Evolutionary conservation across 1,140 invertebrate genomes (phyloP).

Genomic region (Drosophila pruinosa): DNA sequence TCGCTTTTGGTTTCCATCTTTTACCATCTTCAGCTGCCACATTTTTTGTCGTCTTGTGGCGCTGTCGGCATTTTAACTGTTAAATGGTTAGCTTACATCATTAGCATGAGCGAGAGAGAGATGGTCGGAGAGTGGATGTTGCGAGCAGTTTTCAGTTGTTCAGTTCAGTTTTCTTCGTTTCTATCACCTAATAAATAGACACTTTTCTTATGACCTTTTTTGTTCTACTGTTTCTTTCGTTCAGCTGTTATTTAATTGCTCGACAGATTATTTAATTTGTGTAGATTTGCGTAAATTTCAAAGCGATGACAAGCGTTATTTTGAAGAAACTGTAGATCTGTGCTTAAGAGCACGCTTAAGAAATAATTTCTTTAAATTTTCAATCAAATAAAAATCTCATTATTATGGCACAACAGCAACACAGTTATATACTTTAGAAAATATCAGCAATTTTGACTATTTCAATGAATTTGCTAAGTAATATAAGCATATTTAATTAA

Average conservation of each 20-base stretch:
- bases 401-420: not conserved
- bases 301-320: not conserved
- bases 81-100: conserved; percentile 79
- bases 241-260: conserved; percentile 56
- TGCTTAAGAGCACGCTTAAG: not conserved
- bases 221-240: conserved; percentile 9
- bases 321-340: not conserved
- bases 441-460: no score
- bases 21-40: conserved; percentile 29
- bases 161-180: conserved; percentile 35
- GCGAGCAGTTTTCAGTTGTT: not conserved
- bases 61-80: conserved; percentile 72
- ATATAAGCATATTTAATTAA: no score
- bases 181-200: conserved; percentile 59
- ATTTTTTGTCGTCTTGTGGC: conserved; percentile 30
- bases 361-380: not conserved
- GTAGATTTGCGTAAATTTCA: conserved; percentile 10
- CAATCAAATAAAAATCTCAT: not conserved
- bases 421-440: no score
- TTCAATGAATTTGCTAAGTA: no score
- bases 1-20: conserved; percentile 52
- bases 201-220: conserved; percentile 55
- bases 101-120: conserved; percentile 54
- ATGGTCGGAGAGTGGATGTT: not conserved
- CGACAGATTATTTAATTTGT: conserved; percentile 62